Evolutionary conservation across 1,140 invertebrate genomes (phyloP), one percentile per base, ranked within the genome.

Genomic region (Camponotus vicinus): DNA sequence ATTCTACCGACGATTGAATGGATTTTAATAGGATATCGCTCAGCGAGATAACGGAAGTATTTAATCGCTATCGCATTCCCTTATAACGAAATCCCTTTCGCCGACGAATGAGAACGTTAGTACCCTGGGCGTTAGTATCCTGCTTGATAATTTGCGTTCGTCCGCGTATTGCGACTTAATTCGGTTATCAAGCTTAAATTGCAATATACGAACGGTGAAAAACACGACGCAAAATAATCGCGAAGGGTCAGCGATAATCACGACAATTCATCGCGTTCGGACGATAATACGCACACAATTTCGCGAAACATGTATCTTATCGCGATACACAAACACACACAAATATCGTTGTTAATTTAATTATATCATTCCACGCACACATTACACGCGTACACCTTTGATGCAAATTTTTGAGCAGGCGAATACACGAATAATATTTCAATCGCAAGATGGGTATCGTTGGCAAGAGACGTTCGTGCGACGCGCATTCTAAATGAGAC

Each of bases 1-100:
- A 37, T 73, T 59, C 69, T 61, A 49, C 52, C 27, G 69, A 66
- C 69, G 79, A 75, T 83, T 70, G 79, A 83, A 83, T 83, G 79
- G 79, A 83, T 83, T 83, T 83, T 83, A 83, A 83, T 83, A 61
- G 79, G 79, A 83, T 83, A 83, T 83, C 79, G 79, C 69, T 83
- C 69, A 45, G 79, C 69, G 79, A 75, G 79, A 75, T 83, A 83
- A 83, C 79, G 79, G 55, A 83, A 83, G 79, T 73, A 83, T 83
- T 83, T 83, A 83, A 83, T 83, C 79, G 79, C 55, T 75, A 75
- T 61, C 63, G 79, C 79, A 83, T 83, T 83, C 79, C 32, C 69
- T 83, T 83, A 83, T 75, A 83, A 83, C 69, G 55, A 63, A 61
- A 83, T 75, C 69, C 55, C 55, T 75, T 40, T 61, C 66, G n/a